These are phyloP conservation scores for Lithobius niger DNA, from an alignment of 1,140 invertebrate genomes.

Conservation along the genomic window DNA sequence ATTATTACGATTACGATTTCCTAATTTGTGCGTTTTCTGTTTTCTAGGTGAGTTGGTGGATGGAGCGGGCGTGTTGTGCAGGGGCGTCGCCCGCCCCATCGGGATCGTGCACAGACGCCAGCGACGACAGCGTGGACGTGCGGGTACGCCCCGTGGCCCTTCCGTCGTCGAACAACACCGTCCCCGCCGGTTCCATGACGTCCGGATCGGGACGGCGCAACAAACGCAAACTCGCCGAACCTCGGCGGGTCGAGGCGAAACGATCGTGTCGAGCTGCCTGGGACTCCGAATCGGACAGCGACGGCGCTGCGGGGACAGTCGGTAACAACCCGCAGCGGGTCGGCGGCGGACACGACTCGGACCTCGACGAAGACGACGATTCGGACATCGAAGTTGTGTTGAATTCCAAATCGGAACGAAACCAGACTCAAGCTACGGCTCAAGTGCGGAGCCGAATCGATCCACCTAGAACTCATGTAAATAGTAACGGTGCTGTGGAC, in stretches of 20 bases:
- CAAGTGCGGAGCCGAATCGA: not conserved
- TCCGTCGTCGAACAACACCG: slow-evolving; percentile 8
- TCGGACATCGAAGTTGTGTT: not conserved
- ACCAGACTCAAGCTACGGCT: not conserved
- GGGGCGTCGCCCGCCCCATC: slow-evolving; percentile 9
- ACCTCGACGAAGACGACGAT: not conserved
- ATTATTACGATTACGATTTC: too few species aligned
- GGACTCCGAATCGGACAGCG: not conserved
- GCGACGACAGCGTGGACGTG: slow-evolving; percentile 59
- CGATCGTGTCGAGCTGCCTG: slow-evolving; percentile 13
- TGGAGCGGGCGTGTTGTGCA: slow-evolving; percentile 12
- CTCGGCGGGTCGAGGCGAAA: slow-evolving; percentile 38
- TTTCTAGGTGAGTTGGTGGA: slow-evolving; percentile 15
- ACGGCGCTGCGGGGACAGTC: not conserved
- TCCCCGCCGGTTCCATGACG: too few species aligned
- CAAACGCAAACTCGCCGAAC: slow-evolving; percentile 57
- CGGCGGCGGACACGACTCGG: not conserved
- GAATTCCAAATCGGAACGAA: not conserved
- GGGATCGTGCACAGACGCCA: slow-evolving; percentile 43
- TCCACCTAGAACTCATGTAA: not conserved
- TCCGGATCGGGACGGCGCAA: slow-evolving; percentile 27
- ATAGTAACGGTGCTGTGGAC: not conserved
- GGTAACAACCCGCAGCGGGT: not conserved
- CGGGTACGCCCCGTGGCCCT: slow-evolving; percentile 44
- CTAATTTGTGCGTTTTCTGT: not conserved